Evolutionary conservation across 2,888 invertebrate genomes (phyloP), one percentile per base, ranked within the genome.

Genomic region (Stenodema calcarata): DNA sequence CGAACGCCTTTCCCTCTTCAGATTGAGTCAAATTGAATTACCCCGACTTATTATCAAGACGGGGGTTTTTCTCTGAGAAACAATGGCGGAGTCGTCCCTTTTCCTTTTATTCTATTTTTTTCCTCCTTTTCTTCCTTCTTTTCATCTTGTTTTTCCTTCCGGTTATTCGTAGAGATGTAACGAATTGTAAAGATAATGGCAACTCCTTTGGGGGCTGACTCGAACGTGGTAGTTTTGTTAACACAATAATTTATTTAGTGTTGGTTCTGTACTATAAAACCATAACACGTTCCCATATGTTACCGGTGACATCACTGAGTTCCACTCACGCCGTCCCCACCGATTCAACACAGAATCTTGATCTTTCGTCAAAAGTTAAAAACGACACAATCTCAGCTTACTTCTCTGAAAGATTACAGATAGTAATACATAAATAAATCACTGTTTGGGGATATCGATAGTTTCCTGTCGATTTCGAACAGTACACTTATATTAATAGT

Each of bases 21-120:
- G 78, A 86, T 79, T 69, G 86, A 69, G 12, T 62, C 70, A 69
- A 86, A 86, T 86, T 79, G 69, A 86, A 86, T 86, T 86, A 86
- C 86, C 9, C 23, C 62, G 44, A 54, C 86, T 54, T 86, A 86
- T 86, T 86, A 86, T 62, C 86, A 79, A 79, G 79, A 62, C 78
- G 62, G 23, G 62, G 50, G 50, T 50, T 84, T 83, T 70, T 69
- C 75, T 75, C 41, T 75, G 28, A 78, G 78, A 78, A 69, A 86
- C 86, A 86, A 75, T 86, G 78, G 69, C 18, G 73, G 73, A 73
- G 70, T 18, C 16, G 70, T 27, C 16, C 27, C 47, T 28, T 23
- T 35, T 1, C 9, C 84, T 7, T 44, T 62, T 62, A 4, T 47
- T 30, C 73, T 42, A 70, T 41, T 41, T 82, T 69, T 41, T 11